Base-by-base conservation (phyloP, 1,140 invertebrate species). In the Cylas formicarius region DNA sequence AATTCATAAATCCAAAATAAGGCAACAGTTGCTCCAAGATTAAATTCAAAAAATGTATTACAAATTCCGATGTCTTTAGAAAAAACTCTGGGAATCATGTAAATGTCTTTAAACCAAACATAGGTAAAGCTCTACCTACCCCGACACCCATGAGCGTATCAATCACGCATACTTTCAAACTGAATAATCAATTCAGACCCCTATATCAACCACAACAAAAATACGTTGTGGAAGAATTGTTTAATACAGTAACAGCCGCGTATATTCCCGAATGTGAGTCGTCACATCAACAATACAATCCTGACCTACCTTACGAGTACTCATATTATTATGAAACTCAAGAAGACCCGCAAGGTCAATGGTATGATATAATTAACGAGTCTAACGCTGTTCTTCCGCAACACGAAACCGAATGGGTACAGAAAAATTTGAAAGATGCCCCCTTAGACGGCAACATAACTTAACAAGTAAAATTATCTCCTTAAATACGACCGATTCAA, bases 41-140 rank as follows among this genome's bases (percentile, higher is more conserved):
- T n/a, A n/a, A n/a, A n/a, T n/a, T n/a, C n/a, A n/a, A n/a, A n/a
- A n/a, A n/a, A n/a, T n/a, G n/a, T n/a, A n/a, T n/a, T n/a, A n/a
- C n/a, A n/a, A n/a, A n/a, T n/a, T n/a, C n/a, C n/a, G n/a, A n/a
- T n/a, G n/a, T n/a, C n/a, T n/a, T n/a, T n/a, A n/a, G n/a, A n/a
- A 9, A 42, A 18, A 26, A 3, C 2, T 7, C 17, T 2, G 8
- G 19, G 19, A 33, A 33, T 36, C 11, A 3, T 22, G 24, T 22
- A 5, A 44, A 44, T 20, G 32, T 44, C 17, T 44, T 44, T 31
- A 23, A 21, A 34, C 21, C 32, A 13, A 44, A 44, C 18, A 11
- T 19, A 23, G 14, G 11, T 13, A 26, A 24, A 37, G 20, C 13
- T 6, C 17, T 23, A 1, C 17, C 17, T 2, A 9, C 31, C n/a